Evolutionary conservation across 2,888 invertebrate species (phyloP).

Genomic region (Luperina testacea): DNA sequence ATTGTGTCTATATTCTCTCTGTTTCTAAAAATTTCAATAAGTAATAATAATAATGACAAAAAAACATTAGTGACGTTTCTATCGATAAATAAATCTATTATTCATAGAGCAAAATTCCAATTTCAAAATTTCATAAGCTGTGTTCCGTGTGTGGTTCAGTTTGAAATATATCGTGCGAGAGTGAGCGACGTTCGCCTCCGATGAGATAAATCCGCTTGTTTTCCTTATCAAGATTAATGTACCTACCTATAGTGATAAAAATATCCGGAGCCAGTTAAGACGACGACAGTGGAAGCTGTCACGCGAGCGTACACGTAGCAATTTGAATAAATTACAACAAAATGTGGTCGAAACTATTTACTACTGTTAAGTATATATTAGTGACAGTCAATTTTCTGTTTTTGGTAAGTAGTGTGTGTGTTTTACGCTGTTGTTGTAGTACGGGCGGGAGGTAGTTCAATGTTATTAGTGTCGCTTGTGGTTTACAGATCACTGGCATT

Average conservation of each 20-base stretch:
- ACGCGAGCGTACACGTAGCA: slow-evolving; percentile 67
- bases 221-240: slow-evolving; percentile 88
- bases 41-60: not conserved
- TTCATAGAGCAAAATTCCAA: slow-evolving; percentile 6
- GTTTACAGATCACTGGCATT: slow-evolving; percentile 94
- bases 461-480: slow-evolving; percentile 49
- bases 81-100: slow-evolving; percentile 17
- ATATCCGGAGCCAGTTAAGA: slow-evolving; percentile 80
- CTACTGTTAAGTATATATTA: slow-evolving; percentile 85
- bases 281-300: slow-evolving; percentile 74
- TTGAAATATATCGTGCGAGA: slow-evolving; percentile 47
- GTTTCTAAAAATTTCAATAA: slow-evolving; percentile 1
- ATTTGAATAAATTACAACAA: slow-evolving; percentile 68
- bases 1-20: slow-evolving; percentile 50
- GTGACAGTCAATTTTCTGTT: slow-evolving; percentile 84
- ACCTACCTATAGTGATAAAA: slow-evolving; percentile 81
- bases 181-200: slow-evolving; percentile 57
- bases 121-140: slow-evolving; percentile 20
- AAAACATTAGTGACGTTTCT: slow-evolving; percentile 3
- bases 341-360: slow-evolving; percentile 87
- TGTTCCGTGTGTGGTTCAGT: slow-evolving; percentile 39
- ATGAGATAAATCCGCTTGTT: slow-evolving; percentile 85
- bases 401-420: slow-evolving; percentile 79
- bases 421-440: not conserved
- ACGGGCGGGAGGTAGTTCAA: slow-evolving; percentile 10